A percentile compares a stretch with the other conserved stretches of the same genome.
Conservation (phyloP, 2,888 invertebrate genomes). For the Terebella lapidaria region DNA sequence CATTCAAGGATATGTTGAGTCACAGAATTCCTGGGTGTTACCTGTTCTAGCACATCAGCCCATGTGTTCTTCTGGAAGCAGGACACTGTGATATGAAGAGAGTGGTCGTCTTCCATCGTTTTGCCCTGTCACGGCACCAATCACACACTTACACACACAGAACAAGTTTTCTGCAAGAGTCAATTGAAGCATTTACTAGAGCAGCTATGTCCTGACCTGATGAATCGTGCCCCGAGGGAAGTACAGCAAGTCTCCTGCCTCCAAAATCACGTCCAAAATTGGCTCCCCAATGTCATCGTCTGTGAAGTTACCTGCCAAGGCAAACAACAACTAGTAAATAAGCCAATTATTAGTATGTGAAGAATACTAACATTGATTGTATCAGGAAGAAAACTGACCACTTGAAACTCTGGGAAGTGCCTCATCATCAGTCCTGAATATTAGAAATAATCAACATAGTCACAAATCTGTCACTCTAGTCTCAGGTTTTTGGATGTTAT, state of each 20-base stretch:
- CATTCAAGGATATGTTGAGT: no score
- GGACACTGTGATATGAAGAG: constrained; percentile 89
- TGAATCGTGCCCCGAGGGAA: constrained; percentile 70
- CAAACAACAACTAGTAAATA: constrained; percentile 9
- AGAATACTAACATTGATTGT: no score
- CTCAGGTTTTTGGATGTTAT: no score
- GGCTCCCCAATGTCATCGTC: constrained; percentile 69
- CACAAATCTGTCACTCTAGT: no score
- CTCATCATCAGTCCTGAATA: constrained; percentile 56
- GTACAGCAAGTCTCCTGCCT: constrained; percentile 86
- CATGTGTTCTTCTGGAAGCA: constrained; percentile 86
- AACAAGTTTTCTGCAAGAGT: background rate
- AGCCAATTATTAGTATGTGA: no score
- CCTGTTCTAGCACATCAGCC: constrained; percentile 79
- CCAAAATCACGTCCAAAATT: constrained; percentile 71
- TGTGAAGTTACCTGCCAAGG: constrained; percentile 53
- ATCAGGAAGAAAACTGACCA: constrained; percentile 52
- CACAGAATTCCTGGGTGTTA: no score
- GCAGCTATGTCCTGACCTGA: constrained; percentile 45
- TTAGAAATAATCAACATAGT: no score
- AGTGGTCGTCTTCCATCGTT: constrained; percentile 75
- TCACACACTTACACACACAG: background rate
- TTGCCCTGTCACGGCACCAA: constrained; percentile 64
- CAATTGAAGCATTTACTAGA: background rate
- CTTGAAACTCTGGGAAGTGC: constrained; percentile 78